Conservation (phyloP, 1,140 invertebrate genomes). For the Lasioglossum albipes region DNA sequence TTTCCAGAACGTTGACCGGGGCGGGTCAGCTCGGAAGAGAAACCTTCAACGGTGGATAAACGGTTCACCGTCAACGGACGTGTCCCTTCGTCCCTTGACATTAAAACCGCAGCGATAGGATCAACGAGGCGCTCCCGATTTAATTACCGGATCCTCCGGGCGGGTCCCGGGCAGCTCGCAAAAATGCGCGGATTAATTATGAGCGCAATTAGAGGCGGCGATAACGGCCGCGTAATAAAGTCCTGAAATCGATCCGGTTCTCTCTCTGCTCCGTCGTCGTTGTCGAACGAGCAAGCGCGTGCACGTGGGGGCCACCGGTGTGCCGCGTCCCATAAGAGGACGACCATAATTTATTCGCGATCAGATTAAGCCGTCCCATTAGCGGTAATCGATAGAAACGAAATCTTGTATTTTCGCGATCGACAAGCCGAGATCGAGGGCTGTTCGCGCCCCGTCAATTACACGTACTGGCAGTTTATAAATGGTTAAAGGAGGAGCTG, state of each 20-base stretch:
- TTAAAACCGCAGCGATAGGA: slow-evolving; percentile 33
- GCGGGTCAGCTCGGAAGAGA: too few species aligned
- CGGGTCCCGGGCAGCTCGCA: neutral
- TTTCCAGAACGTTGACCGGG: too few species aligned
- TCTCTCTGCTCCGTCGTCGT: neutral
- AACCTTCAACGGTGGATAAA: too few species aligned
- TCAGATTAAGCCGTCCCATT: slow-evolving; percentile 27
- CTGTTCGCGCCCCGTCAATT: slow-evolving; percentile 1
- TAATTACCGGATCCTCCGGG: slow-evolving; percentile 22
- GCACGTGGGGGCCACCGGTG: neutral
- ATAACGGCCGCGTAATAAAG: slow-evolving; percentile 42
- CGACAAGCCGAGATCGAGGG: neutral
- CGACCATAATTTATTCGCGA: slow-evolving; percentile 27
- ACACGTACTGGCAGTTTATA: neutral
- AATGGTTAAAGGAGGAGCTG: neutral
- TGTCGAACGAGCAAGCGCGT: neutral
- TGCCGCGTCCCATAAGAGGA: slow-evolving; percentile 17
- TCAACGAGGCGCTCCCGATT: slow-evolving; percentile 38
- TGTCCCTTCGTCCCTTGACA: slow-evolving; percentile 19
- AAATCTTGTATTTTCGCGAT: slow-evolving; percentile 12
- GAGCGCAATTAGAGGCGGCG: slow-evolving; percentile 44
- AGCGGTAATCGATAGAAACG: slow-evolving; percentile 12
- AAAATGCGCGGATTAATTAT: slow-evolving; percentile 47
- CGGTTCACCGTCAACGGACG: too few species aligned
- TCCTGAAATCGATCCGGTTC: slow-evolving; percentile 46